These are phyloP conservation scores for Thymallus thymallus DNA, from an alignment of 2,113 vertebrate species.

Conservation along the genomic window DNA sequence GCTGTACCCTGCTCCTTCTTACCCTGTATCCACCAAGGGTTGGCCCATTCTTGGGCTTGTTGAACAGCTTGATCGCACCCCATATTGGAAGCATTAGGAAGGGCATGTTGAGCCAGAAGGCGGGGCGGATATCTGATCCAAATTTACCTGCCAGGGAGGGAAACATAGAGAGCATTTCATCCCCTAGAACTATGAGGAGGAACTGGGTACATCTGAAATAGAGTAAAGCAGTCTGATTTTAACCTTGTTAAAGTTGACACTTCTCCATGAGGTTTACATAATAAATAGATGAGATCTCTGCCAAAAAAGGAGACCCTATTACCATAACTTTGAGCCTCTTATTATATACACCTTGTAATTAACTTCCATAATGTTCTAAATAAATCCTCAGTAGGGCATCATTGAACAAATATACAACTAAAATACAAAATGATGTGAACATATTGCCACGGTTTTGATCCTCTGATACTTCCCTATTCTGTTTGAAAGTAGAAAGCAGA, in stretches of 20 bases:
- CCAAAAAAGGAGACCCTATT: not conserved
- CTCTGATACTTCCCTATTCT: slow-evolving; percentile 36
- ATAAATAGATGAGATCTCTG: not conserved
- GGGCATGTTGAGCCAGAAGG: slow-evolving; percentile 82
- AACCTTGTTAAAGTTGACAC: not conserved
- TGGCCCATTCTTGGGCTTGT: slow-evolving; percentile 59
- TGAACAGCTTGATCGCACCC: slow-evolving; percentile 76
- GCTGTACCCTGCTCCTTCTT: slow-evolving; percentile 29
- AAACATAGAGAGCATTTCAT: not conserved
- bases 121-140: slow-evolving; percentile 80
- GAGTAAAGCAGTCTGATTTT: slow-evolving; percentile 1
- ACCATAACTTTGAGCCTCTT: not conserved
- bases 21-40: slow-evolving; percentile 71
- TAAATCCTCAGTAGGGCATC: slow-evolving; percentile 11
- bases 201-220: not conserved
- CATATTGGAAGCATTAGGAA: slow-evolving; percentile 78
- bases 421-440: not conserved
- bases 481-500: slow-evolving; percentile 55
- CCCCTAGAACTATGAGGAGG: not conserved
- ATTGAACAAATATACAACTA: slow-evolving; percentile 9
- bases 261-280: slow-evolving; percentile 1
- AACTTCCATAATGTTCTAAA: slow-evolving; percentile 4
- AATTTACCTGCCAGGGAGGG: slow-evolving; percentile 80
- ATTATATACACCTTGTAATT: slow-evolving; percentile 12
- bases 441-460: slow-evolving; percentile 35